Conservation (phyloP, 2,888 invertebrate species). For the Erebia palarica region DNA sequence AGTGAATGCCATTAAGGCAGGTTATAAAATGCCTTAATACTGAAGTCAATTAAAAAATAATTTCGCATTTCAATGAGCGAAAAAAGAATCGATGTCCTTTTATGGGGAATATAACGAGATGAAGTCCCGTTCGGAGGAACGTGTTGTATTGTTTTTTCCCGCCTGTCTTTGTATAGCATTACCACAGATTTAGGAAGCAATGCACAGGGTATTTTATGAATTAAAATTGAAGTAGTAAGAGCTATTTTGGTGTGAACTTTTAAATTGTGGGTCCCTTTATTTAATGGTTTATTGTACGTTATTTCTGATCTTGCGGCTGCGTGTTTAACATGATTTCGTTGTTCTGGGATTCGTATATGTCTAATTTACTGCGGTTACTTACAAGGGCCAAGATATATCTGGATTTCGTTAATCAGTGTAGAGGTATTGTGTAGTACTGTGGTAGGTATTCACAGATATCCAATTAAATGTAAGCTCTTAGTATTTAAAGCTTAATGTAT, state of each 20-base stretch:
- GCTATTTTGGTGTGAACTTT: conserved; percentile 24
- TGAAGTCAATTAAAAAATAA: conserved; percentile 51
- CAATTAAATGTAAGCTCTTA: conserved; percentile 47
- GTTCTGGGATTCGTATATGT: conserved; percentile 51
- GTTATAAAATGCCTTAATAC: conserved; percentile 44
- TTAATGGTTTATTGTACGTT: conserved; percentile 41
- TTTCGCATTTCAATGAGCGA: conserved; percentile 53
- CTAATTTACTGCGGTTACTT: conserved; percentile 59
- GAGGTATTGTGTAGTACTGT: conserved; percentile 44
- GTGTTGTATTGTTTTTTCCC: conserved; percentile 59
- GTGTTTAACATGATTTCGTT: conserved; percentile 60
- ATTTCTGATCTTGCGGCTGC: conserved; percentile 52
- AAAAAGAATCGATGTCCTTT: conserved; percentile 59
- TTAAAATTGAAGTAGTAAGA: conserved; percentile 33
- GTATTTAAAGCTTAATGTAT: no score
- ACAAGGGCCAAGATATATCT: conserved; percentile 58
- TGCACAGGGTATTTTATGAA: conserved; percentile 27
- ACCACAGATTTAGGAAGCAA: conserved; percentile 43
- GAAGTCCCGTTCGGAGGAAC: conserved; percentile 58
- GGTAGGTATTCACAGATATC: conserved; percentile 52
- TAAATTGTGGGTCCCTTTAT: conserved; percentile 36
- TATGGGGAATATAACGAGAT: conserved; percentile 61
- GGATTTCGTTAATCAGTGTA: conserved; percentile 53
- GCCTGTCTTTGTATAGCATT: conserved; percentile 45
- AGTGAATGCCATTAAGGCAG: conserved; percentile 35